Conservation (phyloP, 2,113 vertebrate species). For the Apeltes quadracus region DNA sequence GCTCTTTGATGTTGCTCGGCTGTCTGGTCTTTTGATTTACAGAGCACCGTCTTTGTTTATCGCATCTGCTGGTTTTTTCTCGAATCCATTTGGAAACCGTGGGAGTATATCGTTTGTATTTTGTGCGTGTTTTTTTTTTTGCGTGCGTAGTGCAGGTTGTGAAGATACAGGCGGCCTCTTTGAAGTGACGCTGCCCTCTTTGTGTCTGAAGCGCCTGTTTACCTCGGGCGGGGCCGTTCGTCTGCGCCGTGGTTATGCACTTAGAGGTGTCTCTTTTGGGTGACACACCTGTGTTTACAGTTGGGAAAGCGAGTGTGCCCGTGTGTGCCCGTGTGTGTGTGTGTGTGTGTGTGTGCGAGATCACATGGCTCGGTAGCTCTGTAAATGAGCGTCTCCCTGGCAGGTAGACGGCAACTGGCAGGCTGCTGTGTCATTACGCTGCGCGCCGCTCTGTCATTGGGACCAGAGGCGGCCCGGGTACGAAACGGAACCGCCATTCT, state of each 20-base stretch:
- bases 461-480: slow-evolving; percentile 42
- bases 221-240: slow-evolving; percentile 31
- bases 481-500: too few species aligned
- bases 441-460: slow-evolving; percentile 65
- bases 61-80: slow-evolving; percentile 44
- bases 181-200: slow-evolving; percentile 31
- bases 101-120: slow-evolving; percentile 13
- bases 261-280: slow-evolving; percentile 42
- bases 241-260: slow-evolving; percentile 36
- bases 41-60: slow-evolving; percentile 58
- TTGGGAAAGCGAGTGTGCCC: slow-evolving; percentile 51
- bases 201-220: slow-evolving; percentile 57
- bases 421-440: slow-evolving; percentile 65
- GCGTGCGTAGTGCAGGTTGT: slow-evolving; percentile 13
- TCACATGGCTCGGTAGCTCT: slow-evolving; percentile 62
- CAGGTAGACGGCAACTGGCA: slow-evolving; percentile 63
- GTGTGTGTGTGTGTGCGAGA: slow-evolving; percentile 12
- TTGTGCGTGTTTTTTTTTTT: slow-evolving; percentile 9
- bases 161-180: slow-evolving; percentile 35
- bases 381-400: slow-evolving; percentile 65
- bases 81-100: slow-evolving; percentile 36
- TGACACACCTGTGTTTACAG: slow-evolving; percentile 74
- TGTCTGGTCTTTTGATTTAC: slow-evolving; percentile 66
- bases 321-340: slow-evolving; percentile 7
- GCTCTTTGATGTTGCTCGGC: slow-evolving; percentile 66